phyloP scores from a whole-genome alignment of 2,797 vertebrate genomes.

The Euthynnus affinis region DNA sequence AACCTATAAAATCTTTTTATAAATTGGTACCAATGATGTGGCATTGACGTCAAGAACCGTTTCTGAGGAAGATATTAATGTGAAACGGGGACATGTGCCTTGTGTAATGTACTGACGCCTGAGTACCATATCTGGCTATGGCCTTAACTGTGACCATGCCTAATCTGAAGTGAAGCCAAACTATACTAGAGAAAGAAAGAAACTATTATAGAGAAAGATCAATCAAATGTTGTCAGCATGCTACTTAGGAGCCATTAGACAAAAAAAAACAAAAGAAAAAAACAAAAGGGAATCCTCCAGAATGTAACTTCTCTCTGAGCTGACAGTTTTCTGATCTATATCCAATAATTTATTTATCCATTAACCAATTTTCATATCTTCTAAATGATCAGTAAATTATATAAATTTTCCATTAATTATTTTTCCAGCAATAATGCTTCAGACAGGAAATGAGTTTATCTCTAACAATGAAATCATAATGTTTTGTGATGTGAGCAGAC shows the following conservation, averaged over 20 bases:
- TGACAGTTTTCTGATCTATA: conserved; percentile 34
- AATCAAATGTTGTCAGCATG: conserved; percentile 36
- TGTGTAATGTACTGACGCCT: conserved; percentile 50
- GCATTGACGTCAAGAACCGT: conserved; percentile 30
- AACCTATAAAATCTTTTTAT: conserved; percentile 10
- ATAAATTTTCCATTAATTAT: conserved; percentile 5
- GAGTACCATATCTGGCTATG: conserved; percentile 41
- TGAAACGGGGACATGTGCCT: conserved; percentile 31
- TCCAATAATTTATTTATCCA: conserved; percentile 32
- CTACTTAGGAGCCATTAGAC: conserved; percentile 30
- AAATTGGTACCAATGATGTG: conserved; percentile 20
- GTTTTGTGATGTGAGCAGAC: conserved; percentile 56
- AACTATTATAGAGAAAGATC: conserved; percentile 24
- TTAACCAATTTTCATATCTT: conserved; percentile 38
- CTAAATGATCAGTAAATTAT: conserved; percentile 27
- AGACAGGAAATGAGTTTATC: conserved; percentile 42
- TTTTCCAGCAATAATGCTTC: conserved; percentile 42
- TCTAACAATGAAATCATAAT: conserved; percentile 47
- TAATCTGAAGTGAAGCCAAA: conserved; percentile 22
- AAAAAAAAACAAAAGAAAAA: conserved; percentile 15
- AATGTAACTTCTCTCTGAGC: conserved; percentile 27
- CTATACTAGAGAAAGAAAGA: conserved; percentile 16
- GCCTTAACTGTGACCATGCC: conserved; percentile 17
- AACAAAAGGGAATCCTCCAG: conserved; percentile 18
- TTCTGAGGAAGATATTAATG: conserved; percentile 29